Evolutionary conservation across 2,888 invertebrate species (phyloP).

Genomic region (Busseola fusca): DNA sequence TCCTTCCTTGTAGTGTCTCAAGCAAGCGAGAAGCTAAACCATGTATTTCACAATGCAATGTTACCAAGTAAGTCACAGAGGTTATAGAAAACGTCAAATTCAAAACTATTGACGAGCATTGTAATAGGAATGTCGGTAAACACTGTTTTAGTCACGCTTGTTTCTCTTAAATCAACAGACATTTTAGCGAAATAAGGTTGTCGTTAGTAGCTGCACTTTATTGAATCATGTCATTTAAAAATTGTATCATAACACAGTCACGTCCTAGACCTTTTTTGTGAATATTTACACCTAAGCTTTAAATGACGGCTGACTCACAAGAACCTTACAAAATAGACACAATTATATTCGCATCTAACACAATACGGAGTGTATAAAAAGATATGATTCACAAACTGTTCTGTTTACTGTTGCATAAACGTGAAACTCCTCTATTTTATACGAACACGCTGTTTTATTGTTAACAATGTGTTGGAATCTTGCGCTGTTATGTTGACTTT

Average conservation of each 20-base stretch:
- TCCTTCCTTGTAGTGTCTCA: background rate
- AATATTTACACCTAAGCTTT: constrained; percentile 14
- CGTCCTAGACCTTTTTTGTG: constrained; percentile 29
- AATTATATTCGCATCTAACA: constrained; percentile 57
- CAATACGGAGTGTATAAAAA: constrained; percentile 50
- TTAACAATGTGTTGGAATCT: constrained; percentile 46
- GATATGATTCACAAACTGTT: constrained; percentile 56
- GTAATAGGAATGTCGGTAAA: constrained; percentile 28
- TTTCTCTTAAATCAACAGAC: constrained; percentile 35
- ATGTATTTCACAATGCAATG: background rate
- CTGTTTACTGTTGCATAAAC: constrained; percentile 59
- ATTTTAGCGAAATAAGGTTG: constrained; percentile 17
- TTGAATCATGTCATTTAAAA: constrained; percentile 44
- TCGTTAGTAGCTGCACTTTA: constrained; percentile 21
- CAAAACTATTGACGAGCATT: background rate
- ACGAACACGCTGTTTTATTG: constrained; percentile 43
- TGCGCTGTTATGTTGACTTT: constrained; percentile 38
- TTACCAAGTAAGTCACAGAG: background rate
- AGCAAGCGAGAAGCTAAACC: background rate
- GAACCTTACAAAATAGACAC: constrained; percentile 48
- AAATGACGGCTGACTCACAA: constrained; percentile 48
- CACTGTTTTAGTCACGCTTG: constrained; percentile 13
- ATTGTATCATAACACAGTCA: constrained; percentile 12
- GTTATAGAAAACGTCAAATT: background rate
- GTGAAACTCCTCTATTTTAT: constrained; percentile 58